Percentiles rank a stretch among this genome's conserved stretches.
These are phyloP conservation scores for Polydrusus pterygomalis DNA, from an alignment of 2,888 invertebrate species.

Conservation along the genomic window DNA sequence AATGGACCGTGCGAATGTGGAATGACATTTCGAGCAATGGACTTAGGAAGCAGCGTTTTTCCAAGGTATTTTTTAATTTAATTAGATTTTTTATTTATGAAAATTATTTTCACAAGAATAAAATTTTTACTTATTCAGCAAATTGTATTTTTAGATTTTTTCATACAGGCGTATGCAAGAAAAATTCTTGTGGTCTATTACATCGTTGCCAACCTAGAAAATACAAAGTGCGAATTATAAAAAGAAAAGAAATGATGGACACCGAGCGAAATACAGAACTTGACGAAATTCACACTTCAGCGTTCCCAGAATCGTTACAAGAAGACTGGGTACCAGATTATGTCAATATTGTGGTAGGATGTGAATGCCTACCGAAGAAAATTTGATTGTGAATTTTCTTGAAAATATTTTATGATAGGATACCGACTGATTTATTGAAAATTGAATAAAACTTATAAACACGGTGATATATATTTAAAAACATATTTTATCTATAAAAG, in stretches of 20 bases:
- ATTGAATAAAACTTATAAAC: background rate
- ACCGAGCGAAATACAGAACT: constrained; percentile 36
- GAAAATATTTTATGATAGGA: background rate
- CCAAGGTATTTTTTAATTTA: constrained; percentile 63
- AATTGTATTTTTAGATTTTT: constrained; percentile 62
- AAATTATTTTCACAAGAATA: no score
- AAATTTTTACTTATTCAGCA: constrained; percentile 1
- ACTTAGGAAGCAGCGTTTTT: constrained; percentile 64
- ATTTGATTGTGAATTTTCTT: background rate
- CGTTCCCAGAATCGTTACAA: constrained; percentile 65
- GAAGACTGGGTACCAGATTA: constrained; percentile 67
- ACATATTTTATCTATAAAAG: background rate
- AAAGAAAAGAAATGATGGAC: constrained; percentile 51
- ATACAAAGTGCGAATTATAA: constrained; percentile 68
- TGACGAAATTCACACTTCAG: constrained; percentile 51
- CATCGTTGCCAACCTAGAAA: constrained; percentile 64
- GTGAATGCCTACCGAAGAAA: constrained; percentile 66
- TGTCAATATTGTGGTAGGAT: constrained; percentile 68
- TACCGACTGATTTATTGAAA: background rate
- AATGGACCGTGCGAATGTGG: constrained; percentile 62
- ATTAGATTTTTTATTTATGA: background rate
- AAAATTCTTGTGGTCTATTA: constrained; percentile 63
- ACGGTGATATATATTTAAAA: no score
- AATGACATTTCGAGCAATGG: constrained; percentile 60
- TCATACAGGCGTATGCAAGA: constrained; percentile 65